Percentiles rank a stretch among this genome's conserved stretches.
Evolutionary conservation across 2,888 invertebrate species (phyloP).

Genomic region (Tricholauxania praeusta): DNA sequence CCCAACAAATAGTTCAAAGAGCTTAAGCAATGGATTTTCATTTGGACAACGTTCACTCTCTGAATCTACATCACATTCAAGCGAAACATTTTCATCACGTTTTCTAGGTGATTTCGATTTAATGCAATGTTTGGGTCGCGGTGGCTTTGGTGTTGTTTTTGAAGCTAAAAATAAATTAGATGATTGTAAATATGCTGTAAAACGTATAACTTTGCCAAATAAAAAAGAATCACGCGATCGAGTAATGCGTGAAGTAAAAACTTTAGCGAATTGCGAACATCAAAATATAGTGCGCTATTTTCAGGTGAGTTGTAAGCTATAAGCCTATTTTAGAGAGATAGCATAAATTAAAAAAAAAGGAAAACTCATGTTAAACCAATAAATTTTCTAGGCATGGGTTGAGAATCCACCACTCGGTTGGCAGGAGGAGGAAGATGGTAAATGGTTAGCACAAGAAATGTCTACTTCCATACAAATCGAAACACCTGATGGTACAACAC

Average conservation of each 20-base stretch:
- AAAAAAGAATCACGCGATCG: slow-evolving; percentile 86
- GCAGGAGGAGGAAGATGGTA: slow-evolving; percentile 83
- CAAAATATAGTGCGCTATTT: slow-evolving; percentile 92
- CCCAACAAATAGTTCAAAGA: slow-evolving; percentile 43
- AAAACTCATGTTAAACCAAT: neutral
- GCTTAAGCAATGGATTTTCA: slow-evolving; percentile 30
- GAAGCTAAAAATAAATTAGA: slow-evolving; percentile 95
- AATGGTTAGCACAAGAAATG: slow-evolving; percentile 62
- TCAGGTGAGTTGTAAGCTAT: slow-evolving; percentile 53
- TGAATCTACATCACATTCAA: slow-evolving; percentile 47
- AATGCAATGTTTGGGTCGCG: slow-evolving; percentile 84
- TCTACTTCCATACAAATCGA: slow-evolving; percentile 67
- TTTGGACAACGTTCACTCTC: slow-evolving; percentile 44
- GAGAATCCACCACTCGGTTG: slow-evolving; percentile 91
- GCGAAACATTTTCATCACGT: slow-evolving; percentile 70
- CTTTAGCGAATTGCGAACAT: slow-evolving; percentile 94
- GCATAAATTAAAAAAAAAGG: neutral
- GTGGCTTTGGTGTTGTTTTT: slow-evolving; percentile 97
- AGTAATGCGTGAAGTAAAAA: slow-evolving; percentile 94
- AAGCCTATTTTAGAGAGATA: neutral
- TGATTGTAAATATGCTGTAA: slow-evolving; percentile 94
- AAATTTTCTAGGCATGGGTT: slow-evolving; percentile 85
- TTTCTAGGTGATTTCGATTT: slow-evolving; percentile 89
- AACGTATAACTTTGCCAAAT: slow-evolving; percentile 89
- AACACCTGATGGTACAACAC: slow-evolving; percentile 61